Percentiles rank a stretch among this genome's conserved stretches.
phyloP scores from a whole-genome alignment of 2,797 vertebrate species.

The Etheostoma perlongum region DNA sequence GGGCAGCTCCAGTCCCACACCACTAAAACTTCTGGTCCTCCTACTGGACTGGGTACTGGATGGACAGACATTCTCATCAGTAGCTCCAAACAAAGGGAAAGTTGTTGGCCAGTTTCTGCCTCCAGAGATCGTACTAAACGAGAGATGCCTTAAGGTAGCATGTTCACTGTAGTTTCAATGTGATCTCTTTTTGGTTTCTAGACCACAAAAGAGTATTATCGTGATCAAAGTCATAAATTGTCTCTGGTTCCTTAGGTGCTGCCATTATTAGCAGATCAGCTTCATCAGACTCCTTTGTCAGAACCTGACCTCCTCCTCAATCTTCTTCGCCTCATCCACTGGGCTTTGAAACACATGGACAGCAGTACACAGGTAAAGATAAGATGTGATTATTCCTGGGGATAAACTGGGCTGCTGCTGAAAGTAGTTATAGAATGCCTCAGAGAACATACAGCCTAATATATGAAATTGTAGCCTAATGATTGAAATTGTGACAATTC shows the following conservation, averaged over 20 bases:
- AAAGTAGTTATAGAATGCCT: not conserved
- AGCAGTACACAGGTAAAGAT: slow-evolving; percentile 83
- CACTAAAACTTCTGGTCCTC: slow-evolving; percentile 84
- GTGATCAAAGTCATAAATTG: not conserved
- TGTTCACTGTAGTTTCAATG: slow-evolving; percentile 21
- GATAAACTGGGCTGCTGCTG: slow-evolving; percentile 11
- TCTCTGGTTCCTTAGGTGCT: slow-evolving; percentile 81
- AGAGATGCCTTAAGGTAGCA: slow-evolving; percentile 89
- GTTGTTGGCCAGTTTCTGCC: slow-evolving; percentile 52
- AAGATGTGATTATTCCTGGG: not conserved
- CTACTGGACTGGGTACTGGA: slow-evolving; percentile 92
- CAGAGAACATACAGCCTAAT: not conserved
- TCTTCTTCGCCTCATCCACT: slow-evolving; percentile 88
- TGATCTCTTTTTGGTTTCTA: slow-evolving; percentile 3
- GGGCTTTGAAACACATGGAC: slow-evolving; percentile 87
- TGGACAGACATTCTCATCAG: slow-evolving; percentile 73
- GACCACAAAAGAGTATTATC: slow-evolving; percentile 3
- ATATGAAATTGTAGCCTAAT: not conserved
- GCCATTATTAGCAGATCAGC: slow-evolving; percentile 88
- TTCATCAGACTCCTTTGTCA: slow-evolving; percentile 84
- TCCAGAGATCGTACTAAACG: slow-evolving; percentile 72
- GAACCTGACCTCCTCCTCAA: slow-evolving; percentile 83
- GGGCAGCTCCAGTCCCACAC: slow-evolving; percentile 72
- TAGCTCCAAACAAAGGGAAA: slow-evolving; percentile 61
- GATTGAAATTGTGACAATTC: not conserved